These are phyloP conservation scores for Listrodromus nycthemerus DNA, from an alignment of 2,888 invertebrate species.

Conservation along the genomic window DNA sequence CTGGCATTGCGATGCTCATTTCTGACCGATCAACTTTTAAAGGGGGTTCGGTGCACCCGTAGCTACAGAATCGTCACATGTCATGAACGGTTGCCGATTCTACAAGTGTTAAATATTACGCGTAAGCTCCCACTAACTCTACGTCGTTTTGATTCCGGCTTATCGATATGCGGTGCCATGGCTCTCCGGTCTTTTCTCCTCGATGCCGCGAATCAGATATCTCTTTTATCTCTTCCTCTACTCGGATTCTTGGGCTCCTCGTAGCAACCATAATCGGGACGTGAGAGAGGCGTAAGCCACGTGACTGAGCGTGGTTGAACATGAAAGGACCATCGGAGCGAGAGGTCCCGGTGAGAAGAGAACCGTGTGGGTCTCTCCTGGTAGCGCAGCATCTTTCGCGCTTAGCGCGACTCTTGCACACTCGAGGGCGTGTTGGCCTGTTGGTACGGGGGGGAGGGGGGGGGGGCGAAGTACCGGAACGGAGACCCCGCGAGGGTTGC, in stretches of 20 bases:
- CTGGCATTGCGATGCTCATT: background rate
- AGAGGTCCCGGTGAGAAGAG: slow-evolving; percentile 39
- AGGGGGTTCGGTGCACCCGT: no score
- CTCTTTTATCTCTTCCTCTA: slow-evolving; percentile 39
- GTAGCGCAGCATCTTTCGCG: slow-evolving; percentile 29
- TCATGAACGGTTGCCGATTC: no score
- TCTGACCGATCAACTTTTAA: background rate
- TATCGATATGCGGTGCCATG: background rate
- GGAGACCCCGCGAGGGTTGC: slow-evolving; percentile 46
- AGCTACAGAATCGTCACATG: no score
- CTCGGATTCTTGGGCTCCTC: slow-evolving; percentile 49
- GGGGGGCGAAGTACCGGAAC: slow-evolving; percentile 10
- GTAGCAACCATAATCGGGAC: slow-evolving; percentile 48
- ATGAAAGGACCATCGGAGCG: slow-evolving; percentile 19
- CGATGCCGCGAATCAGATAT: slow-evolving; percentile 38
- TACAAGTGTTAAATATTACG: no score
- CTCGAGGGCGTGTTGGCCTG: slow-evolving; percentile 51
- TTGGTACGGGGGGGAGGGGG: slow-evolving; percentile 8
- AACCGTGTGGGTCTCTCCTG: slow-evolving; percentile 28
- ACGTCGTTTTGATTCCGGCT: background rate
- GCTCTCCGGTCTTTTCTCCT: slow-evolving; percentile 24
- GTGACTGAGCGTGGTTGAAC: slow-evolving; percentile 6
- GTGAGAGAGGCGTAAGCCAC: slow-evolving; percentile 36
- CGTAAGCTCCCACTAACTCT: no score
- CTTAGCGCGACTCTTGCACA: slow-evolving; percentile 18